Base-by-base conservation (phyloP, 1,140 invertebrate species). In the Colletes latitarsis region DNA sequence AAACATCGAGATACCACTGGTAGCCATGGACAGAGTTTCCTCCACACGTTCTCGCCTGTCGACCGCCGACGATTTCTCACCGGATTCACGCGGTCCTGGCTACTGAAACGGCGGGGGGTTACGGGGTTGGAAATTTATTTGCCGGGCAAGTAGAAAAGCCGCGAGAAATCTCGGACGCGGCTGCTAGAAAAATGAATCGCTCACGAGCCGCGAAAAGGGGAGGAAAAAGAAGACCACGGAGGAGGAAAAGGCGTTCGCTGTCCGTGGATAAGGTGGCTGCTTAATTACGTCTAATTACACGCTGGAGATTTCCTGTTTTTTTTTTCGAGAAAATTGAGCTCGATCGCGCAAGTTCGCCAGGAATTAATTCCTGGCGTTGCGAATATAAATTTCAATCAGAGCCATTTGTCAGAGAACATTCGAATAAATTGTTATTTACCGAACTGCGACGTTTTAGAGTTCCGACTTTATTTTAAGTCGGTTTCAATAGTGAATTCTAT, bases 221-320 rank as follows among this genome's bases (percentile, higher is more conserved):
- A 19, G 60, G 39, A 57, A 39, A 43, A 63, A 57, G 58, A 30
- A 30, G 60, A 62, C 19, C 12, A 39, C 19, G 64, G 55, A 63
- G 43, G 49, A 55, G 53, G 52, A 19, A 58, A 52, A 70, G 41
- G 58, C 52, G 80, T 74, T 69, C 71, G 74, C 43, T 73, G 62
- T 9, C 21, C 79, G 62, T 77, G 77, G 89, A 91, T 89, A 91
- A 92, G 90, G 87, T 85, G 86, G 64, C 77, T 86, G 87, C 88
- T 91, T 91, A 91, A 91, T 92, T 92, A 91, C 87, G 83, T 88
- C 88, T 92, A 92, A 93, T 92, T 92, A 93, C 89, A 89, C 77
- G 30, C 30, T 30, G 30, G 30, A 30, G 30, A 30, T 30, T 30
- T 30, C 30, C 30, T 30, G 30, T 30, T 30, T 30, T 30, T 30